phyloP scores from a whole-genome alignment of 2,888 invertebrate genomes.

The Hyposoter dolosus region DNA sequence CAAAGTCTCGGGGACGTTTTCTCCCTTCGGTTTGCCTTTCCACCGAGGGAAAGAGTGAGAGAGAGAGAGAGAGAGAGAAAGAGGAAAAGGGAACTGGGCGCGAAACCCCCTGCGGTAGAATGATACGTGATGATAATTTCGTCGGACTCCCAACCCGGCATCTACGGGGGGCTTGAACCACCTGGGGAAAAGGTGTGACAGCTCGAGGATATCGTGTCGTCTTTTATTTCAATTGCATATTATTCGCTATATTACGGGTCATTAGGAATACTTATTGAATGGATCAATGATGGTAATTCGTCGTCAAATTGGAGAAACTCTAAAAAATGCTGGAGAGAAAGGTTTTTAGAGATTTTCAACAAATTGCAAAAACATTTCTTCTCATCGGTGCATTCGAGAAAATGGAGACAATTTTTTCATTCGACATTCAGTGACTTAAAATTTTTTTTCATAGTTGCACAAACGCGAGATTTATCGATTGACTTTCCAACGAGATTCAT shows the following conservation, averaged over 20 bases:
- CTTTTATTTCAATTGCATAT: conserved; percentile 22
- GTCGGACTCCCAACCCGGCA: conserved; percentile 75
- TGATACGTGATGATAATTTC: conserved; percentile 78
- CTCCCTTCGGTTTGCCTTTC: conserved; percentile 52
- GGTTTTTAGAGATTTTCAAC: background rate
- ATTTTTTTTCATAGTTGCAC: background rate
- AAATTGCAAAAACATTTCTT: too few relatives aligned
- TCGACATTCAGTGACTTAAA: background rate
- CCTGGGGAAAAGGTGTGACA: conserved; percentile 52
- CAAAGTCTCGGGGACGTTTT: conserved; percentile 49
- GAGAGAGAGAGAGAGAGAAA: background rate
- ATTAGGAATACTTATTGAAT: conserved; percentile 8
- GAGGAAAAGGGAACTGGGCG: conserved; percentile 45
- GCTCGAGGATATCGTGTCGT: conserved; percentile 26
- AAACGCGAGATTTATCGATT: background rate
- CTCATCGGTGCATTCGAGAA: background rate
- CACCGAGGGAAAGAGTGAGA: conserved; percentile 19
- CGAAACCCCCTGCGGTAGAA: conserved; percentile 81
- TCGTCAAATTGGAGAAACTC: background rate
- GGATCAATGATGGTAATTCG: background rate
- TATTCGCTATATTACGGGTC: conserved; percentile 34
- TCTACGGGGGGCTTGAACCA: conserved; percentile 74
- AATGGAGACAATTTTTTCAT: background rate
- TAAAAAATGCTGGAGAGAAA: background rate
- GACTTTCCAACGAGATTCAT: background rate